Conservation (phyloP, 2,797 vertebrate genomes). For the Acanthiza pusilla region DNA sequence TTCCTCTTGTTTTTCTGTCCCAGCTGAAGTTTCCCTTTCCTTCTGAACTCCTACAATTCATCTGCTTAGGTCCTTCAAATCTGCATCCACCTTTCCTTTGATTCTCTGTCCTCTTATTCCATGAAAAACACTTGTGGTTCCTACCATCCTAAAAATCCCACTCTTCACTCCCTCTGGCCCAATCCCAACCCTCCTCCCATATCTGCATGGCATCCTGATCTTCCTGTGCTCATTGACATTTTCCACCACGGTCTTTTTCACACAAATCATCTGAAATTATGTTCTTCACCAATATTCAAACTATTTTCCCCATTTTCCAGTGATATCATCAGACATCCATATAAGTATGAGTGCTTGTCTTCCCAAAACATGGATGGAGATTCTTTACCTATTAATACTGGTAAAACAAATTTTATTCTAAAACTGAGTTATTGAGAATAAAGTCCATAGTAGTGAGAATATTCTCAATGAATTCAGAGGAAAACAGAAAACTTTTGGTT, state of each 20-base stretch:
- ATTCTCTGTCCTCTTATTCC: not conserved
- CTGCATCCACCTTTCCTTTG: not conserved
- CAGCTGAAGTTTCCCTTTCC: not conserved
- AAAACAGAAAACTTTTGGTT: not conserved
- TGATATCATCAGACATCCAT: not conserved
- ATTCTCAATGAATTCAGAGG: not conserved
- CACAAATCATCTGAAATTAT: not conserved
- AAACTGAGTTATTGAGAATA: not conserved
- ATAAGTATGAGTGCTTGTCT: fast-evolving
- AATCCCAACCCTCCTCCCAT: not conserved
- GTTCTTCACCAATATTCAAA: not conserved
- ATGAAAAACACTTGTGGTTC: not conserved
- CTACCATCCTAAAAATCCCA: not conserved
- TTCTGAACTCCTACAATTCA: not conserved
- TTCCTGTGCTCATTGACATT: not conserved
- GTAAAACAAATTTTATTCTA: not conserved
- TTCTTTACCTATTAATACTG: not conserved
- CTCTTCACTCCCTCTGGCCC: not conserved
- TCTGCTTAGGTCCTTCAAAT: not conserved
- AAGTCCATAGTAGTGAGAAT: not conserved
- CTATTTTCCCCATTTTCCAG: not conserved
- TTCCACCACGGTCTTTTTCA: not conserved
- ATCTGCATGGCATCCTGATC: not conserved
- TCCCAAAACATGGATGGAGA: not conserved
- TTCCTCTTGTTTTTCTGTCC: not conserved